Evolutionary conservation across 2,888 invertebrate species (phyloP).

Genomic region (Cheilosia urbana): DNA sequence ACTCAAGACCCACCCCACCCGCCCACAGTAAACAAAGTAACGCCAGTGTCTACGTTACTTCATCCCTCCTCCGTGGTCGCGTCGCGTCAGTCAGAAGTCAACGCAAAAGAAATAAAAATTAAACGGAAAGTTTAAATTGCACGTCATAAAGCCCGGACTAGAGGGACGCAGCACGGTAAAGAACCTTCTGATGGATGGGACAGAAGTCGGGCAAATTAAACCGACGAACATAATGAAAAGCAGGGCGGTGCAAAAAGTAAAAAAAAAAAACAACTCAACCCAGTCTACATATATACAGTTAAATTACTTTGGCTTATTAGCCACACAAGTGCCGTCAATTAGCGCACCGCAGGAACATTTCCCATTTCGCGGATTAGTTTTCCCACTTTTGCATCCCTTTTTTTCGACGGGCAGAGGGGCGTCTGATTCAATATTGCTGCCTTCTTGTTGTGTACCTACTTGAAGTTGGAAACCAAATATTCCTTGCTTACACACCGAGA

Average conservation of each 20-base stretch:
- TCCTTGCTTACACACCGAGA: constrained; percentile 51
- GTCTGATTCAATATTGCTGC: constrained; percentile 22
- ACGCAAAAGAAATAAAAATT: constrained; percentile 63
- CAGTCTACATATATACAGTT: constrained; percentile 49
- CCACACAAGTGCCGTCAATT: constrained; percentile 69
- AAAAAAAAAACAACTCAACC: not conserved
- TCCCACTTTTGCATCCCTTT: constrained; percentile 59
- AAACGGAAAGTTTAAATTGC: constrained; percentile 73
- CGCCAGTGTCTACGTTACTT: not conserved
- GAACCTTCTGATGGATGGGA: constrained; percentile 50
- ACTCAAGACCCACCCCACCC: constrained; percentile 5
- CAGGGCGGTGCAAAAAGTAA: not conserved
- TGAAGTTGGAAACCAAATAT: constrained; percentile 60
- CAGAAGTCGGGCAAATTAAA: constrained; percentile 52
- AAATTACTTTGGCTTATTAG: constrained; percentile 71
- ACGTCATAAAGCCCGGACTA: constrained; percentile 60
- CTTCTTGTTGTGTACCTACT: constrained; percentile 20
- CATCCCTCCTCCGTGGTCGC: not conserved
- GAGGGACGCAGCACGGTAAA: not conserved
- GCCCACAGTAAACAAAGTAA: constrained; percentile 36
- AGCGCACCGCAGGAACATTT: constrained; percentile 67
- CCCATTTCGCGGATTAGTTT: constrained; percentile 65
- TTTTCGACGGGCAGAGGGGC: not conserved
- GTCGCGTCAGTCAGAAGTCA: constrained; percentile 61
- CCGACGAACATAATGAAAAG: constrained; percentile 34